Base-by-base conservation (phyloP, 35 echinoderm and acorn worm genomes). In the Hemicentrotus pulcherrimus region DNA sequence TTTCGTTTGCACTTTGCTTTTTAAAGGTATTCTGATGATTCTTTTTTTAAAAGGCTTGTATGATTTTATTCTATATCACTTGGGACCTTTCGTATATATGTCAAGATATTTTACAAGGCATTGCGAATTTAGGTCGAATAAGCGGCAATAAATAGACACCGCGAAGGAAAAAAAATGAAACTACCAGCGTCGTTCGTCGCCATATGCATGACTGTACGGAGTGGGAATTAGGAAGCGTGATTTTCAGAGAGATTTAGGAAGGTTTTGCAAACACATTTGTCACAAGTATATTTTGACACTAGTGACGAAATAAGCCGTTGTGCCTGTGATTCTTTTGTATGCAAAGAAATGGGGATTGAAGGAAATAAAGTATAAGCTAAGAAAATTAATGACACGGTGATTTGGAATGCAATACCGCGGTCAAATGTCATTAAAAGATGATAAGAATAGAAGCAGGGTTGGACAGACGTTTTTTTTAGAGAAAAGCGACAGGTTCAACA, bases 221-320 rank as follows among this genome's bases (percentile, higher is more conserved):
- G 32, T 90, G 15, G 18, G 32, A 33, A 11, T 35, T 31, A 90
- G 6, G 7, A 2, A 89, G 47, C 1, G 47, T 11, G 19, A 93
- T 32, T 93, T 93, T 93, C 91, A 0, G 91, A 46, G 46, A 93
- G 91, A 31, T 93, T 93, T 91, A 31, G n/a, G 91, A 55, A 22
- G 91, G 47, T 58, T 93, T 93, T 93, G 48, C 46, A 93, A 93
- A 93, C 91, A 93, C 32, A 58, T 93, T 93, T 58, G 48, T 93
- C 91, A 58, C 28, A 31, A 19, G 18, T 93, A 50, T 92, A 22
- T 50, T 93, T 78, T 78, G 19, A 78, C 19, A 6, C 2, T 15
- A 78, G 65, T 78, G 65, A 78, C 28, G 19, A 78, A 22, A 78
- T 78, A 28, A 78, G 19, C 65, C n/a, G 65, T 28, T 55, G 10